Percentiles rank a stretch among this genome's conserved stretches.
These are phyloP conservation scores for Petrocephalus microphthalmus DNA, from an alignment of 2,113 vertebrate genomes.

Conservation along the genomic window DNA sequence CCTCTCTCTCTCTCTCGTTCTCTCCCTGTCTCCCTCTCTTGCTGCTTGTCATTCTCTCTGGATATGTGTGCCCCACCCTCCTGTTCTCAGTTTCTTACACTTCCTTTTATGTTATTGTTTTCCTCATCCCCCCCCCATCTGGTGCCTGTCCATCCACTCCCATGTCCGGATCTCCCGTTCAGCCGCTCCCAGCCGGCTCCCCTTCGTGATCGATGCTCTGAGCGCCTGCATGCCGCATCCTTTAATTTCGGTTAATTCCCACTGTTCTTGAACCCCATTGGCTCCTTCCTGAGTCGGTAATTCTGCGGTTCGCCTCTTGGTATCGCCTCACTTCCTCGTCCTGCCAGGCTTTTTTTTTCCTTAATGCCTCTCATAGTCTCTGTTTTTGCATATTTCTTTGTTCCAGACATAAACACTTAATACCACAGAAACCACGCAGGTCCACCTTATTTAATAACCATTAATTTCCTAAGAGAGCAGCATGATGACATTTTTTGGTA, in stretches of 20 bases:
- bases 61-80: background rate
- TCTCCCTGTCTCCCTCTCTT: background rate
- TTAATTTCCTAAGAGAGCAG: background rate
- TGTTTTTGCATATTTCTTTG: background rate
- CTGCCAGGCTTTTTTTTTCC: background rate
- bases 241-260: conserved; percentile 1
- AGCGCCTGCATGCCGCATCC: background rate
- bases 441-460: background rate
- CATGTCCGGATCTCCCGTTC: background rate
- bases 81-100: background rate
- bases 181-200: background rate
- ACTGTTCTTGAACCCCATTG: too few relatives aligned
- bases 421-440: background rate
- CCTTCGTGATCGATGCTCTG: background rate
- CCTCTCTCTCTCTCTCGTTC: background rate
- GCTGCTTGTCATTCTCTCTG: background rate
- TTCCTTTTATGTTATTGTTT: background rate
- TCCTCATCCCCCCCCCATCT: background rate
- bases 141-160: background rate
- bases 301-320: background rate
- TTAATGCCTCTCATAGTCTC: conserved; percentile 1
- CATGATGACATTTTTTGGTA: background rate
- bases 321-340: background rate
- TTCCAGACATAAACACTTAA: background rate
- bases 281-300: background rate